Percentiles rank a stretch among this genome's conserved stretches.
These are phyloP conservation scores for Drosophila kurseongensis DNA, from an alignment of 1,140 invertebrate genomes.

Conservation along the genomic window DNA sequence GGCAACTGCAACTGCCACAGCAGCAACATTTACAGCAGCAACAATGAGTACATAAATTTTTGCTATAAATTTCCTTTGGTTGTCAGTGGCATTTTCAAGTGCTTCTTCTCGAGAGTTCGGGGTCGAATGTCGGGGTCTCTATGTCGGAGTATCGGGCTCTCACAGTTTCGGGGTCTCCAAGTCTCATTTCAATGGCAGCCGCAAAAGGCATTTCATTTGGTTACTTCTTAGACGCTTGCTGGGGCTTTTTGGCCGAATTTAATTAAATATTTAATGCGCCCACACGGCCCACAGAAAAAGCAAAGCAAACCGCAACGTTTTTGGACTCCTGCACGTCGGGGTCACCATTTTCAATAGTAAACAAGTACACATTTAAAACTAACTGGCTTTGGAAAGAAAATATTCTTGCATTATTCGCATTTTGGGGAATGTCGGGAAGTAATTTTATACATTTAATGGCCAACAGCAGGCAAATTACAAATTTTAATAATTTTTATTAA, in stretches of 20 bases:
- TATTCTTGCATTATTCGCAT: no score
- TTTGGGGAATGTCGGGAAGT: no score
- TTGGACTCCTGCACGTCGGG: background rate
- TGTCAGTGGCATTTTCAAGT: conserved; percentile 81
- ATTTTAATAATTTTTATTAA: no score
- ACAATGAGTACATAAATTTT: conserved; percentile 75
- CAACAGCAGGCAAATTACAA: no score
- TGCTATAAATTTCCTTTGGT: conserved; percentile 81
- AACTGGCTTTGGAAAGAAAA: no score
- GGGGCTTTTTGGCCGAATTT: conserved; percentile 71
- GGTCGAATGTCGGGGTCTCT: conserved; percentile 43
- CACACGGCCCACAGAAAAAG: conserved; percentile 9
- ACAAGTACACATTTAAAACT: background rate
- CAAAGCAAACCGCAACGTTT: conserved; percentile 15
- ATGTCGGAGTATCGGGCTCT: conserved; percentile 2
- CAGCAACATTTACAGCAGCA: conserved; percentile 28
- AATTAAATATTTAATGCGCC: conserved; percentile 76
- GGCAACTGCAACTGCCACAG: conserved; percentile 24
- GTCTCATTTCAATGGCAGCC: conserved; percentile 72
- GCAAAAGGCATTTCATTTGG: conserved; percentile 75
- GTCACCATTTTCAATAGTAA: background rate
- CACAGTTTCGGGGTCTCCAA: conserved; percentile 4
- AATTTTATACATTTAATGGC: no score
- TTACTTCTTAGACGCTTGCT: conserved; percentile 62
- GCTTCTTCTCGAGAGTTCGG: conserved; percentile 39